A percentile compares a stretch with the other conserved stretches of the same genome.
These are phyloP conservation scores for Drosophila sproati DNA, from an alignment of 1,140 invertebrate genomes.

Conservation along the genomic window DNA sequence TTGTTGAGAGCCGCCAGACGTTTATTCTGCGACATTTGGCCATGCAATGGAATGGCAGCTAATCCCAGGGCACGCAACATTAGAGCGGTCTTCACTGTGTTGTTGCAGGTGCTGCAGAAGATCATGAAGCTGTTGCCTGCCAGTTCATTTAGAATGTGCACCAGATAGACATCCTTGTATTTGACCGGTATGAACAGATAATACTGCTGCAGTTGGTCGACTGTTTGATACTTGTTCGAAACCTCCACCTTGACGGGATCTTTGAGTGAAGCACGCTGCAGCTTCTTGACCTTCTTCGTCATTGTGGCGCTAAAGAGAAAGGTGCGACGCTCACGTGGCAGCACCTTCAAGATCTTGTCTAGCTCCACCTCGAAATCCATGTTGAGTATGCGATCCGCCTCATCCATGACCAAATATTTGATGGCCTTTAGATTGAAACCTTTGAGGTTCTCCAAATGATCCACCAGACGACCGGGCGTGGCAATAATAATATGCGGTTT, in stretches of 20 bases:
- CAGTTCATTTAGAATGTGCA: slow-evolving; percentile 98
- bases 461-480: slow-evolving; percentile 95
- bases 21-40: slow-evolving; percentile 98
- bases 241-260: slow-evolving; percentile 98
- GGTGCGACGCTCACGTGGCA: slow-evolving; percentile 94
- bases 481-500: slow-evolving; percentile 98
- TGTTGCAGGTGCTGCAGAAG: slow-evolving; percentile 97
- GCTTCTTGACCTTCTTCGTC: slow-evolving; percentile 99
- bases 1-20: slow-evolving; percentile 95
- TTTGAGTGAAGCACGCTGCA: slow-evolving; percentile 96
- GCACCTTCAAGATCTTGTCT: slow-evolving; percentile 96
- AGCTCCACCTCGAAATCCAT: slow-evolving; percentile 99
- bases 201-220: slow-evolving; percentile 97
- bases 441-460: slow-evolving; percentile 97
- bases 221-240: slow-evolving; percentile 98
- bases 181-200: slow-evolving; percentile 98
- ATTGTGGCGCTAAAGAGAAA: slow-evolving; percentile 98
- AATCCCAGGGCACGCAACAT: slow-evolving; percentile 95
- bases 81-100: slow-evolving; percentile 94
- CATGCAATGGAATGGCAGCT: slow-evolving; percentile 97
- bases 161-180: slow-evolving; percentile 98
- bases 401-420: slow-evolving; percentile 98
- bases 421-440: slow-evolving; percentile 95
- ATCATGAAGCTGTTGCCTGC: slow-evolving; percentile 98
- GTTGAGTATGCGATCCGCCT: slow-evolving; percentile 97